These are phyloP conservation scores for Notoglanidium macrostoma DNA, from an alignment of 2,797 vertebrate genomes.

Conservation along the genomic window DNA sequence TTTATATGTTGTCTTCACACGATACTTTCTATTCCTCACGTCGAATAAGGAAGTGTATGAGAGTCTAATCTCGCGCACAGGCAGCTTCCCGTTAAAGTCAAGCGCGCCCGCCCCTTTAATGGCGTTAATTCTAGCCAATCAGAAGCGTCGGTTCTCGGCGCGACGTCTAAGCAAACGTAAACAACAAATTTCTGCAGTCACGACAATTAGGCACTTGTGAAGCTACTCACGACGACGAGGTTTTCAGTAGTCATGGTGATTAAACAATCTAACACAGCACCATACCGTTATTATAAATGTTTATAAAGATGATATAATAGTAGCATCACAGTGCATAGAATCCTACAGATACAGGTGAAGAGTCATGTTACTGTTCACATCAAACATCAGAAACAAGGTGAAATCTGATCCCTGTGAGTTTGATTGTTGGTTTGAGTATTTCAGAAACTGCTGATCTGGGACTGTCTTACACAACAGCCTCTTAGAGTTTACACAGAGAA, in stretches of 20 bases:
- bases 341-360: too few species aligned
- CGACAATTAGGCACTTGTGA: neutral
- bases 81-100: conserved; percentile 23
- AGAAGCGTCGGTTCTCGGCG: neutral
- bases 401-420: too few species aligned
- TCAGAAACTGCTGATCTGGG: too few species aligned
- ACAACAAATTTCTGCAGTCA: conserved; percentile 23
- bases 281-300: neutral
- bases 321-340: too few species aligned
- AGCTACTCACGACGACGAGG: neutral
- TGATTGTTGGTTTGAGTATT: too few species aligned
- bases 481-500: too few species aligned
- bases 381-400: too few species aligned
- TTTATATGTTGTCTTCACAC: neutral
- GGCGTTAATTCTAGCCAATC: neutral
- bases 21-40: neutral
- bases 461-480: too few species aligned
- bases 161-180: conserved; percentile 9
- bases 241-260: neutral
- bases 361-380: too few species aligned
- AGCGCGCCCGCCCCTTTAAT: conserved; percentile 13
- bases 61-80: neutral
- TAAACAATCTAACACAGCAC: neutral
- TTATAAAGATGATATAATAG: neutral
- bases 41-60: conserved; percentile 21